Conservation (phyloP, 2,797 vertebrate genomes). For the Anniella stebbinsi region DNA sequence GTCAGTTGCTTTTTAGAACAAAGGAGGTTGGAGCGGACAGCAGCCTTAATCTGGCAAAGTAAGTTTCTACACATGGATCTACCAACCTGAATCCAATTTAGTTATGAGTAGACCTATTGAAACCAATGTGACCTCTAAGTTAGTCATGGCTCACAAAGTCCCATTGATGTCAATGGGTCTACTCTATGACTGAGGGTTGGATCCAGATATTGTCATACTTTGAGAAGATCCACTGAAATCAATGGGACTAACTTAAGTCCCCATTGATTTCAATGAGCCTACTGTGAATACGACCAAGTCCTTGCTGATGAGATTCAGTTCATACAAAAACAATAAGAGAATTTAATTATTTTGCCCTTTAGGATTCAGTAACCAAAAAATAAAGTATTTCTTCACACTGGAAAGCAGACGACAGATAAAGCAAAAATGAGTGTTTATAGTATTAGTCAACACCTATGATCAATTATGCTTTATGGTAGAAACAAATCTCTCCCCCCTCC, state of each 20-base stretch:
- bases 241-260: neutral
- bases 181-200: neutral
- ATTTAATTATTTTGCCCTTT: neutral
- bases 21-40: neutral
- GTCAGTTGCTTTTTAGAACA: neutral
- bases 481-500: neutral
- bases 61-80: neutral
- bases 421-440: neutral
- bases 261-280: neutral
- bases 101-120: neutral
- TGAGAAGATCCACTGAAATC: neutral
- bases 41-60: neutral
- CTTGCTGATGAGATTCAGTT: neutral
- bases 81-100: neutral
- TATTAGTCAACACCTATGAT: neutral
- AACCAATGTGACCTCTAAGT: neutral
- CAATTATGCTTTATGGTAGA: neutral
- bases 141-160: neutral
- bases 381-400: neutral
- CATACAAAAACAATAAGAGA: neutral
- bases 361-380: neutral
- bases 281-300: neutral
- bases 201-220: neutral
- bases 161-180: neutral
- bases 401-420: neutral